A percentile compares a stretch with the other conserved stretches of the same genome.
These are phyloP conservation scores for Drosophila percnosoma DNA, from an alignment of 2,888 invertebrate genomes.

Conservation along the genomic window DNA sequence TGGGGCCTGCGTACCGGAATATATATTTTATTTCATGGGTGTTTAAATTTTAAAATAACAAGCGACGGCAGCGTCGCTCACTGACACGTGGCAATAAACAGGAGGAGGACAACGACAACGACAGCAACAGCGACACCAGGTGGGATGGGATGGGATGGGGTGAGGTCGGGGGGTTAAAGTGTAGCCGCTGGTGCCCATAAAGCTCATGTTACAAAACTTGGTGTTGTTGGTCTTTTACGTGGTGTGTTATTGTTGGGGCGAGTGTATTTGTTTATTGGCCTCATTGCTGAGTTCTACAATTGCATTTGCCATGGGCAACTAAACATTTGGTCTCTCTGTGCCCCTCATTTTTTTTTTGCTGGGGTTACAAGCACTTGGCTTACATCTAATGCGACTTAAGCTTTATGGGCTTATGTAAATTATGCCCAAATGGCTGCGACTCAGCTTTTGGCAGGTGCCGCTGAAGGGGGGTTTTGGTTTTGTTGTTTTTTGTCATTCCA, in stretches of 20 bases:
- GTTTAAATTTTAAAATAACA: constrained; percentile 82
- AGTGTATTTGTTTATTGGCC: constrained; percentile 77
- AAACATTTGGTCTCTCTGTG: constrained; percentile 35
- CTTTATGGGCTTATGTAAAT: constrained; percentile 76
- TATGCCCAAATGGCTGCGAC: constrained; percentile 41
- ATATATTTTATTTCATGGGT: constrained; percentile 80
- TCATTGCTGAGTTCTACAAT: constrained; percentile 74
- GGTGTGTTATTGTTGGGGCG: constrained; percentile 46
- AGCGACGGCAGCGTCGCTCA: constrained; percentile 63
- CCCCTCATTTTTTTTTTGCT: neutral
- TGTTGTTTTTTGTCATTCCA: constrained; percentile 13
- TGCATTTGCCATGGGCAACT: constrained; percentile 80
- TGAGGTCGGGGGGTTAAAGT: constrained; percentile 31
- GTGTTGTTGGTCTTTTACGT: constrained; percentile 38
- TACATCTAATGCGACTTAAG: constrained; percentile 71
- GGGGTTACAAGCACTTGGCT: constrained; percentile 68
- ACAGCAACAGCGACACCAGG: constrained; percentile 44
- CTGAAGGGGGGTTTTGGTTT: neutral
- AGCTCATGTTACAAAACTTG: constrained; percentile 60
- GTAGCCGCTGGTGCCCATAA: constrained; percentile 54
- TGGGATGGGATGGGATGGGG: constrained; percentile 32
- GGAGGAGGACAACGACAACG: constrained; percentile 20
- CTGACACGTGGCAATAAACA: constrained; percentile 67
- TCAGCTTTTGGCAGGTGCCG: constrained; percentile 24
- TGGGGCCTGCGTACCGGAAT: constrained; percentile 9